phyloP scores from a whole-genome alignment of 2,888 invertebrate genomes.

The Pristionchus mayeri region DNA sequence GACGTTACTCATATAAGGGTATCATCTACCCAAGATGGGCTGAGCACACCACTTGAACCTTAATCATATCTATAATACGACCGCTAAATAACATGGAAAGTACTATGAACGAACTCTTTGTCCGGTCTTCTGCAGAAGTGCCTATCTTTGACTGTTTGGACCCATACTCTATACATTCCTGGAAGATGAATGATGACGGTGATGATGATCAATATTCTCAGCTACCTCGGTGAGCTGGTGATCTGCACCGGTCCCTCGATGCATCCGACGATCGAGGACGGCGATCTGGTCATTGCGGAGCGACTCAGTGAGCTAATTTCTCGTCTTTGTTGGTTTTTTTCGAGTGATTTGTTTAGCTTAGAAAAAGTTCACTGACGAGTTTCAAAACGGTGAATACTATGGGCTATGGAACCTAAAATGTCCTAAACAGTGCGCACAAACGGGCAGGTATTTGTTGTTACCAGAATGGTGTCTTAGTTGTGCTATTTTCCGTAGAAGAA shows the following conservation, averaged over 20 bases:
- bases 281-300: conserved; percentile 71
- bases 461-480: too few relatives aligned
- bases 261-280: conserved; percentile 71
- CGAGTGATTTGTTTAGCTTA: too few relatives aligned
- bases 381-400: too few relatives aligned
- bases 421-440: too few relatives aligned
- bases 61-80: not conserved
- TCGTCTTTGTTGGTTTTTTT: not conserved
- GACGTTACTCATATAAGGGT: too few relatives aligned
- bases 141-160: not conserved
- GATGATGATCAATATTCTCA: not conserved
- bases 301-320: conserved; percentile 58
- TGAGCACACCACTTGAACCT: too few relatives aligned
- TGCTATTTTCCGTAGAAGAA: not conserved
- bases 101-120: not conserved
- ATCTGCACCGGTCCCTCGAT: conserved; percentile 70
- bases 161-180: not conserved
- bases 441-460: too few relatives aligned
- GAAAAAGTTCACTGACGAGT: too few relatives aligned
- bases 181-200: not conserved
- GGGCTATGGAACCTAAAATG: too few relatives aligned
- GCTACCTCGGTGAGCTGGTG: conserved; percentile 65
- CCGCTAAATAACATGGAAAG: not conserved
- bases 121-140: not conserved
- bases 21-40: too few relatives aligned